Evolutionary conservation across 2,113 vertebrate species (phyloP), one percentile per base, ranked within the genome.

Genomic region (Lepus timidus): DNA sequence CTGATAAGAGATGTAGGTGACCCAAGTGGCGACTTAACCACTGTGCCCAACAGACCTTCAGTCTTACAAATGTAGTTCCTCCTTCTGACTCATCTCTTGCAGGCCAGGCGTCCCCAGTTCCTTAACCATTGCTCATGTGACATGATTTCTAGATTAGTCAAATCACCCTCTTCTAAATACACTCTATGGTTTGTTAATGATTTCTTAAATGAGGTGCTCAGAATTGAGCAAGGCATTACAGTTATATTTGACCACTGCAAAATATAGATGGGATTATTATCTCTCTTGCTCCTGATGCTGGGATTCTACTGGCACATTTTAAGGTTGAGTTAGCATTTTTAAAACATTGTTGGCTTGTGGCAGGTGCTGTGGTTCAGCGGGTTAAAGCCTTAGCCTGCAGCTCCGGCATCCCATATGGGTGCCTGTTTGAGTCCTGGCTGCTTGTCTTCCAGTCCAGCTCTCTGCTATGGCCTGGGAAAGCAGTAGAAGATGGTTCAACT

Each of bases 181-280:
- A 7, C 49, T 65, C 65, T 61, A 0, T 78, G 22, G 76, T 91
- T 39, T 90, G 33, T 79, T 95, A 82, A 89, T 62, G 55, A 74
- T 51, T 4, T 88, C 87, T 79, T 95, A 88, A 93, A 89, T 80
- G 76, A 84, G 49, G 13, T 58, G 13, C 51, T 91, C 17, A 22
- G 86, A 65, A 81, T 52, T n/a, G 55, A 90, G 84, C 49, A 74
- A 68, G 74, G 64, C 62, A 51, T 75, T 93, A 49, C 68, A 73
- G 25, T 88, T 91, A 62, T 3, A 88, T 80, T 88, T 91, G 67
- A 93, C 33, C 31, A 78, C 14, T 88, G 36, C 83, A 91, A 88
- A 96, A 93, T 93, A 82, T 85, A 96, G 85, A 85, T 89, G 68
- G n/a, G 74, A 61, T 81, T 64, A 52, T 91, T 88, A 61, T n/a